Evolutionary conservation across 2,113 vertebrate genomes (phyloP).

Genomic region (Mirza zaza): DNA sequence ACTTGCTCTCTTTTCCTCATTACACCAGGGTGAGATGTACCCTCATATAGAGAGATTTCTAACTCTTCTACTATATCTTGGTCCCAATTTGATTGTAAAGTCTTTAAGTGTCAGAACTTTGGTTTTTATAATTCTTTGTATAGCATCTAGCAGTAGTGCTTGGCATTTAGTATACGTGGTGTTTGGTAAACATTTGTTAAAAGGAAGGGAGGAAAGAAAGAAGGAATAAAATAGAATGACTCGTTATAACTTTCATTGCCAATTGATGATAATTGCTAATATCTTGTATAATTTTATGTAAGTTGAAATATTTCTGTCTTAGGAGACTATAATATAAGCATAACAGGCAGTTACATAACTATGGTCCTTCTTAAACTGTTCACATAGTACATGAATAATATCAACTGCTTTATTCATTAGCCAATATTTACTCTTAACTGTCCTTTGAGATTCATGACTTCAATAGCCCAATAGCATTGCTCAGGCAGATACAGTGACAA

Average conservation of each 20-base stretch:
- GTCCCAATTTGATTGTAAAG: neutral
- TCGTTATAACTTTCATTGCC: neutral
- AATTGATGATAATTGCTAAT: neutral
- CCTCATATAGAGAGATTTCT: neutral
- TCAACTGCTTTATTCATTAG: neutral
- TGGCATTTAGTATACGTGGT: neutral
- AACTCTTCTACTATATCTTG: neutral
- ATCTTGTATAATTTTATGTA: neutral
- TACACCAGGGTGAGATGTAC: neutral
- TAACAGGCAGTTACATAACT: neutral
- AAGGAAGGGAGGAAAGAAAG: neutral
- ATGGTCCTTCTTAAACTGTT: neutral
- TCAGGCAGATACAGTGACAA: neutral
- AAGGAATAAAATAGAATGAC: neutral
- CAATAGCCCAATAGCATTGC: neutral
- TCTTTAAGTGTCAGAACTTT: neutral
- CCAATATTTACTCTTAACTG: neutral
- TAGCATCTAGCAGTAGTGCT: neutral
- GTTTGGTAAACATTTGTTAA: neutral
- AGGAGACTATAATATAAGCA: neutral
- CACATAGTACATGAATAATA: neutral
- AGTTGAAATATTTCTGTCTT: slow-evolving; percentile 19
- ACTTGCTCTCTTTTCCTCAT: neutral
- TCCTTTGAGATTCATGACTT: neutral
- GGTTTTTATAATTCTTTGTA: neutral